These are phyloP conservation scores for Podiceps cristatus DNA, from an alignment of 2,113 vertebrate species.

Conservation along the genomic window DNA sequence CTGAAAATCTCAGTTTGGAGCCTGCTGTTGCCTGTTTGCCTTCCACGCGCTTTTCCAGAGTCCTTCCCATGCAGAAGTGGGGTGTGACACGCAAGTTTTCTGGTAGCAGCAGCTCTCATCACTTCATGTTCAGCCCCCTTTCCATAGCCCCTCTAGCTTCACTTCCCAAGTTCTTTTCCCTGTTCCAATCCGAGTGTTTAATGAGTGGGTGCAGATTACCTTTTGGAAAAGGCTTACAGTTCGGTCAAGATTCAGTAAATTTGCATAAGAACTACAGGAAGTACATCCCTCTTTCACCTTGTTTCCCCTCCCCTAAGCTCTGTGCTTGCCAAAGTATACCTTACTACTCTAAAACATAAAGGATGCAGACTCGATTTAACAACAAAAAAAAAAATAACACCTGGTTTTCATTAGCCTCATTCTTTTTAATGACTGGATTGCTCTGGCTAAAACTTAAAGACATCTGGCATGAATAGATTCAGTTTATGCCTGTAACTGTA, in stretches of 20 bases:
- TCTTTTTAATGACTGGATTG: not conserved
- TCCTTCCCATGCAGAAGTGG: rapidly evolving
- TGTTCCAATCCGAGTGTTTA: not conserved
- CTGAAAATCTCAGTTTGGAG: rapidly evolving
- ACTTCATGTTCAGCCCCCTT: not conserved
- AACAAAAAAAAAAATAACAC: not conserved
- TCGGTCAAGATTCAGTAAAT: not conserved
- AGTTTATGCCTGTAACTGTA: not conserved
- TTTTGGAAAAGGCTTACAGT: not conserved
- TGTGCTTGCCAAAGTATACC: not conserved
- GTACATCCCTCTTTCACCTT: not conserved
- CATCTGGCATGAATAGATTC: not conserved
- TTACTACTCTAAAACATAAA: not conserved
- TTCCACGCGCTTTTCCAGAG: rapidly evolving
- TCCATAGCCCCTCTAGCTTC: not conserved
- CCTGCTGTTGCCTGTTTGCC: no score
- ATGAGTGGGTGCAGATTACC: not conserved
- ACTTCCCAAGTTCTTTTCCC: not conserved
- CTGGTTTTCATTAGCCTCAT: not conserved
- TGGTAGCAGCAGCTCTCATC: no score
- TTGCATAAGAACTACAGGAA: not conserved
- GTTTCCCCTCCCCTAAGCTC: not conserved
- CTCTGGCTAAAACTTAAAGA: not conserved
- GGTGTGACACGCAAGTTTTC: rapidly evolving
- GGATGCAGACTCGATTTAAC: not conserved